Conservation (phyloP, 2,888 invertebrate genomes). For the Drosophila dives region DNA sequence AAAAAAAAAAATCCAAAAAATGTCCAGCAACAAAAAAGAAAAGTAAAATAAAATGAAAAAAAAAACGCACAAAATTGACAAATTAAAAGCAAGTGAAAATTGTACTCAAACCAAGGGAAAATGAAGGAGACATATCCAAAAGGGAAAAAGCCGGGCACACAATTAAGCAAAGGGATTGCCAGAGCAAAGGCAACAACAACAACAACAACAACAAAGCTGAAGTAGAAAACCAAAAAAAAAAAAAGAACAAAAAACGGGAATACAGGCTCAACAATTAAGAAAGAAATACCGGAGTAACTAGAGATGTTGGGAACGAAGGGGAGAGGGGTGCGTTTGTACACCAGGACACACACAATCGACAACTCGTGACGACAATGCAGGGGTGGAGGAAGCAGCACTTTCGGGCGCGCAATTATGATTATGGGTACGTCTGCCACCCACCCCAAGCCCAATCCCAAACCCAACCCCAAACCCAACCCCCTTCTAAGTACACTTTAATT, state of each 20-base stretch:
- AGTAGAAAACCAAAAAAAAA: constrained; percentile 2
- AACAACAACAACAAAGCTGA: constrained; percentile 10
- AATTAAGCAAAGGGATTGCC: constrained; percentile 71
- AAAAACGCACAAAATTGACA: constrained; percentile 69
- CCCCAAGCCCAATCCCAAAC: constrained; percentile 2
- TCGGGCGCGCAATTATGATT: constrained; percentile 74
- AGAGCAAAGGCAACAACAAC: constrained; percentile 15
- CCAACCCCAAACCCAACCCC: constrained; percentile 11
- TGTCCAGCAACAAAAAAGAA: constrained; percentile 23
- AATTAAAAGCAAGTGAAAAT: constrained; percentile 77
- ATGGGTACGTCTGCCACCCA: constrained; percentile 64
- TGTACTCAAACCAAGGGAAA: constrained; percentile 31
- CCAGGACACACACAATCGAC: constrained; percentile 57
- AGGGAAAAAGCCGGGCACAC: constrained; percentile 59
- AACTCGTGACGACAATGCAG: constrained; percentile 11
- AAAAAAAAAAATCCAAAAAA: neutral
- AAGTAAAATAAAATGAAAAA: constrained; percentile 11
- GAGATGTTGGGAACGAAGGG: constrained; percentile 7
- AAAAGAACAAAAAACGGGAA: constrained; percentile 26
- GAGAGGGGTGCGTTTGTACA: constrained; percentile 11
- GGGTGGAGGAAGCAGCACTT: constrained; percentile 29
- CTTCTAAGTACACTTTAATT: constrained; percentile 72
- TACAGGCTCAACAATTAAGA: constrained; percentile 68
- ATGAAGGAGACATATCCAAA: constrained; percentile 48
- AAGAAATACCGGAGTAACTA: constrained; percentile 46